Conservation (phyloP, 2,888 invertebrate species). For the Clunio marinus region DNA sequence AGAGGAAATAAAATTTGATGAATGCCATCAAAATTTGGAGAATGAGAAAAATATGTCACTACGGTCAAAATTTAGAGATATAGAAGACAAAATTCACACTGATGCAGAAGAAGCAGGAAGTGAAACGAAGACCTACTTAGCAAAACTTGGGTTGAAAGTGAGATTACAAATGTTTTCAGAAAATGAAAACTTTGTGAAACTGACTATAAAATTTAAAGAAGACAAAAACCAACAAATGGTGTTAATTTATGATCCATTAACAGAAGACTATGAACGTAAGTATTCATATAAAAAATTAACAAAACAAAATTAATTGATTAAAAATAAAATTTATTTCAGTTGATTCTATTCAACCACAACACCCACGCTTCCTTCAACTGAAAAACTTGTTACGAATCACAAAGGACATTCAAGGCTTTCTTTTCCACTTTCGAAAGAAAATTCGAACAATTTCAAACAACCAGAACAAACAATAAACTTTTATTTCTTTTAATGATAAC, state of each 20-base stretch:
- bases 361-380: neutral
- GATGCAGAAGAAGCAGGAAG: neutral
- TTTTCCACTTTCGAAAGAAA: neutral
- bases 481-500: no score
- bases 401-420: constrained; percentile 21
- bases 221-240: neutral
- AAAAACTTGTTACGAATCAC: neutral
- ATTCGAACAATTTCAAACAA: no score
- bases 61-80: neutral
- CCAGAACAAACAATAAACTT: no score
- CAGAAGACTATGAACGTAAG: constrained; percentile 28
- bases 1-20: no score
- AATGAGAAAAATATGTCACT: neutral
- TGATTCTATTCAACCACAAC: neutral
- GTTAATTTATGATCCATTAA: constrained; percentile 14
- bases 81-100: neutral
- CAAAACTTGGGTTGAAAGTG: neutral
- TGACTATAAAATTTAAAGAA: neutral
- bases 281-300: no score
- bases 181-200: neutral
- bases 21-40: no score
- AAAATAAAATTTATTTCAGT: neutral
- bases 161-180: neutral
- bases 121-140: neutral
- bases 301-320: neutral